Evolutionary conservation across 2,888 invertebrate species (phyloP).

Genomic region (Leucozona laternaria): DNA sequence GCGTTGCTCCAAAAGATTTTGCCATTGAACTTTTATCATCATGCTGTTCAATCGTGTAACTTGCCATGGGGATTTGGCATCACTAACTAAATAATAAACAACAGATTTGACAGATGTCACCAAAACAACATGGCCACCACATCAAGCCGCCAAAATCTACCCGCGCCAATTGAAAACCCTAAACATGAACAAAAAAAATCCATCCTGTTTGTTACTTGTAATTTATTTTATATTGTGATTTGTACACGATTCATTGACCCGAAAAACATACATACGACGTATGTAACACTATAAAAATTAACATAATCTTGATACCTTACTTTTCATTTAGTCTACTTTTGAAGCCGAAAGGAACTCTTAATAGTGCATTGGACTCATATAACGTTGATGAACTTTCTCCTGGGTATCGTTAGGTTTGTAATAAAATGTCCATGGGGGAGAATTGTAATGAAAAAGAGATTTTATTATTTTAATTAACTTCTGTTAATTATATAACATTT

Average conservation of each 20-base stretch:
- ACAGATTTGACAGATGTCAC: no score
- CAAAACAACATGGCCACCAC: no score
- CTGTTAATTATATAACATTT: not conserved
- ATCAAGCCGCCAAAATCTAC: no score
- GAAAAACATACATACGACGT: not conserved
- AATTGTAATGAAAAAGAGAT: conserved; percentile 21
- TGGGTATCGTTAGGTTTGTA: conserved; percentile 17
- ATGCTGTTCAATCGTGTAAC: no score
- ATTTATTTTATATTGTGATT: not conserved
- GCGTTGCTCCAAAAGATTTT: no score
- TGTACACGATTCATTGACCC: not conserved
- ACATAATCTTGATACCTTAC: conserved; percentile 4
- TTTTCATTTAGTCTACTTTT: conserved; percentile 12
- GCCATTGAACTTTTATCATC: no score
- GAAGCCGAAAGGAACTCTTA: conserved; percentile 26
- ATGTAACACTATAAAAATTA: not conserved
- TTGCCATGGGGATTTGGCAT: no score
- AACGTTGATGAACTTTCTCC: conserved; percentile 22
- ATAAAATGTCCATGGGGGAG: conserved; percentile 19
- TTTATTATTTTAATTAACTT: conserved; percentile 22
- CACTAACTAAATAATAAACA: no score
- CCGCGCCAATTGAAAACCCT: no score
- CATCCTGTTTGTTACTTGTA: not conserved
- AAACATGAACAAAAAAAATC: not conserved
- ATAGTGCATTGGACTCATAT: conserved; percentile 48